Percentiles rank a stretch among this genome's conserved stretches.
Evolutionary conservation across 1,140 invertebrate genomes (phyloP).

Genomic region (Drosophila littoralis): DNA sequence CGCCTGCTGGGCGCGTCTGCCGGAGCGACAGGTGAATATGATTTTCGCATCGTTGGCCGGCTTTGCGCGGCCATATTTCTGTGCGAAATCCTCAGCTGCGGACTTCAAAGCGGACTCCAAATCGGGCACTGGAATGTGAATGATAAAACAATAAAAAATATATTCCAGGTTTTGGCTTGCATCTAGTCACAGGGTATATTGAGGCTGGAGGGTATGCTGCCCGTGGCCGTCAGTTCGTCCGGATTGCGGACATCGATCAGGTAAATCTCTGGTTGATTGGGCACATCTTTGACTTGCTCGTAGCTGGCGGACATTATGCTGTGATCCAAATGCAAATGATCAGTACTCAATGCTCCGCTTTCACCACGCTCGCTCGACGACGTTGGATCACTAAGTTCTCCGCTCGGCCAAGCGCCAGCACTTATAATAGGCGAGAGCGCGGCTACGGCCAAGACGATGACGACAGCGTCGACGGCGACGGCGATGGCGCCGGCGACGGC

Average conservation of each 20-base stretch:
- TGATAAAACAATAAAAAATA: neutral
- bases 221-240: slow-evolving; percentile 87
- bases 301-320: slow-evolving; percentile 84
- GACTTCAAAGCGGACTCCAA: slow-evolving; percentile 83
- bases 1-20: slow-evolving; percentile 85
- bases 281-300: slow-evolving; percentile 85
- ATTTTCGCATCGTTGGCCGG: slow-evolving; percentile 84
- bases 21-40: slow-evolving; percentile 86
- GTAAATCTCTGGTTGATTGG: slow-evolving; percentile 83
- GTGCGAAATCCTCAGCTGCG: slow-evolving; percentile 84
- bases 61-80: slow-evolving; percentile 84
- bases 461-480: slow-evolving; percentile 14
- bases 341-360: slow-evolving; percentile 12
- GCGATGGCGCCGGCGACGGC: slow-evolving; percentile 3
- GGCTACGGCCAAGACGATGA: slow-evolving; percentile 15
- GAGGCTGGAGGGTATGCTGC: slow-evolving; percentile 88
- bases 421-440: slow-evolving; percentile 46
- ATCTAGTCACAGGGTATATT: slow-evolving; percentile 88
- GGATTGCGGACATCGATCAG: slow-evolving; percentile 89
- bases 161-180: neutral
- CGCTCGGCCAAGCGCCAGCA: slow-evolving; percentile 32
- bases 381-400: slow-evolving; percentile 51
- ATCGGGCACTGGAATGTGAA: slow-evolving; percentile 79
- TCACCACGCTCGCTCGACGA: slow-evolving; percentile 35
- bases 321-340: neutral